A percentile compares a stretch with the other conserved stretches of the same genome.
Evolutionary conservation across 2,113 vertebrate species (phyloP).

Genomic region (Craseonycteris thonglongyai): DNA sequence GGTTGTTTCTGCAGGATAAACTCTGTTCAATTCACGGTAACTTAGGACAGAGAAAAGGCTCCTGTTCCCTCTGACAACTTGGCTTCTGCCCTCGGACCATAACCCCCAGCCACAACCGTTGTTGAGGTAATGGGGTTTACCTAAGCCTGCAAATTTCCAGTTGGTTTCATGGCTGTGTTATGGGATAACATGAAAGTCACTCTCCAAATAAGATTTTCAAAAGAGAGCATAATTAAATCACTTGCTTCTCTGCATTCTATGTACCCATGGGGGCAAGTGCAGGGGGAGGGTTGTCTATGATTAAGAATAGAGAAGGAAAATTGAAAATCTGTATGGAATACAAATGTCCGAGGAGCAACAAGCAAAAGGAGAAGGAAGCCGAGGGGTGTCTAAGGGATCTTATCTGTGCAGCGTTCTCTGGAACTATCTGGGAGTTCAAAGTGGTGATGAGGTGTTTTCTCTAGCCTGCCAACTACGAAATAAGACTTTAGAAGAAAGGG

Average conservation of each 20-base stretch:
- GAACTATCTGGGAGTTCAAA: not conserved
- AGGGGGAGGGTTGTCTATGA: accelerated
- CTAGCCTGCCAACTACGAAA: not conserved
- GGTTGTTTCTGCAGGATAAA: not conserved
- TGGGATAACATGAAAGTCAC: constrained; percentile 23
- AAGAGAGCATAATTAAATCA: constrained; percentile 53
- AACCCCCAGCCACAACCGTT: not conserved
- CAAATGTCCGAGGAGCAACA: not conserved
- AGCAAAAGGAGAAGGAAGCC: not conserved
- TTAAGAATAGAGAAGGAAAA: constrained; percentile 22
- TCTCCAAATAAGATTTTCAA: constrained; percentile 50
- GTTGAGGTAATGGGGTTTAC: not conserved
- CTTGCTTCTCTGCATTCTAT: not conserved
- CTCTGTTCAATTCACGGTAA: not conserved
- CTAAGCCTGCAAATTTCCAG: constrained; percentile 46
- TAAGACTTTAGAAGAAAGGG: not conserved
- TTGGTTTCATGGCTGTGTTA: constrained; percentile 58
- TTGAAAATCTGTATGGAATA: constrained; percentile 14
- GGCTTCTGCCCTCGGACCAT: not conserved
- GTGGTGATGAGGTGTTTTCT: not conserved
- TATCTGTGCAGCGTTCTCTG: not conserved
- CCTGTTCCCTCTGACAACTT: not conserved
- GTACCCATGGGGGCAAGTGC: not conserved
- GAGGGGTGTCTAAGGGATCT: not conserved
- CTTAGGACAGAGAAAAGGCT: not conserved